Conservation (phyloP, 2,797 vertebrate species). For the Hypotaenidia philippensis region DNA sequence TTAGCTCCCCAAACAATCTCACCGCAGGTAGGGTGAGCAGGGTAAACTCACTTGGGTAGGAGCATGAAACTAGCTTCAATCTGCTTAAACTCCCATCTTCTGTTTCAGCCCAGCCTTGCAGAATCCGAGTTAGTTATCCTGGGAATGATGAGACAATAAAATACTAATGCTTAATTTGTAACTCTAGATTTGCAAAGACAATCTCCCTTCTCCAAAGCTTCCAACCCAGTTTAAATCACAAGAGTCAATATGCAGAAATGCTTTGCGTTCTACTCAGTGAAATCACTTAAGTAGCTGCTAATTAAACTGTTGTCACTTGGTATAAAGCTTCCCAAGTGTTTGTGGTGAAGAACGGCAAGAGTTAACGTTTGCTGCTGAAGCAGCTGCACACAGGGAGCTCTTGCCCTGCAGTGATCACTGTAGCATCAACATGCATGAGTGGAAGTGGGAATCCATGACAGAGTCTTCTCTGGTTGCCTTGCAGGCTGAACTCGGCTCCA, state of each 20-base stretch:
- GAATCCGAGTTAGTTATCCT: background rate
- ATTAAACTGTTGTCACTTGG: background rate
- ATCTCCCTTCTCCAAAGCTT: background rate
- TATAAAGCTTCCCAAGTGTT: background rate
- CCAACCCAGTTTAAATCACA: background rate
- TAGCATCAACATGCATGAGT: background rate
- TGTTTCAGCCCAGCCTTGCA: background rate
- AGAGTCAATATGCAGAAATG: background rate
- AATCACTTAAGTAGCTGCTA: background rate
- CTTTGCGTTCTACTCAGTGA: background rate
- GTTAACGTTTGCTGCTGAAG: background rate
- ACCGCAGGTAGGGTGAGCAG: background rate
- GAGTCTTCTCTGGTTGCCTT: constrained; percentile 57
- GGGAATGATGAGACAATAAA: background rate
- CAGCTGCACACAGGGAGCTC: background rate
- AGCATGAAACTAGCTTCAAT: background rate
- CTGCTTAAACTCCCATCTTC: background rate
- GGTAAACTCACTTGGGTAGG: background rate
- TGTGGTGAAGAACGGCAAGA: background rate
- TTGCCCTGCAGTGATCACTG: background rate
- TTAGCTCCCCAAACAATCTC: background rate
- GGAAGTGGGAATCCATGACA: background rate
- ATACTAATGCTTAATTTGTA: background rate
- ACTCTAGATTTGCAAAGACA: background rate
- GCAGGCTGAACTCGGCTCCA: constrained; percentile 94